A percentile compares a stretch with the other conserved stretches of the same genome.
phyloP scores from a whole-genome alignment of 1,140 invertebrate genomes.

The Oreohelix idahoensis region DNA sequence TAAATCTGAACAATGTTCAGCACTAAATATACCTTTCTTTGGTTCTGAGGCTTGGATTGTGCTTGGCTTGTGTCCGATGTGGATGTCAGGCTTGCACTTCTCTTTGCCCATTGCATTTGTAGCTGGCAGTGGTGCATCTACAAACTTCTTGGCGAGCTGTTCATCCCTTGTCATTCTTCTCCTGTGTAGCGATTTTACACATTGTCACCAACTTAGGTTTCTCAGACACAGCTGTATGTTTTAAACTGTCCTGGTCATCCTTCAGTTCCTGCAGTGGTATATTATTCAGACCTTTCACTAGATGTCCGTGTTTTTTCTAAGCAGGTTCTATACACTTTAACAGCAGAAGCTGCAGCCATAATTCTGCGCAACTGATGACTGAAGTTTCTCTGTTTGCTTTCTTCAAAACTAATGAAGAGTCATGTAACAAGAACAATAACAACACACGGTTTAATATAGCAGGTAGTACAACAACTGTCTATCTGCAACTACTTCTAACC shows the following conservation, averaged over 20 bases:
- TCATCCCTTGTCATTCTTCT: conserved; percentile 18
- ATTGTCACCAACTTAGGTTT: neutral
- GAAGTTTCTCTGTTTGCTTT: neutral
- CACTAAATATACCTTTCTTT: neutral
- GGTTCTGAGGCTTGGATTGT: neutral
- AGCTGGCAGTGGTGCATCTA: conserved; percentile 29
- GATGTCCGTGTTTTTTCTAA: conserved; percentile 12
- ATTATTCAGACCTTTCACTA: conserved; percentile 17
- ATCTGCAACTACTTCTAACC: too few species aligned
- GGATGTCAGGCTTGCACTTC: neutral
- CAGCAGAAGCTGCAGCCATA: conserved; percentile 35
- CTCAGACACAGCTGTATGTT: neutral
- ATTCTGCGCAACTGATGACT: neutral
- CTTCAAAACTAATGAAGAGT: too few species aligned
- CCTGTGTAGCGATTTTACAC: neutral
- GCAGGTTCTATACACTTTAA: conserved; percentile 16
- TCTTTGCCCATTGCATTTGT: conserved; percentile 37
- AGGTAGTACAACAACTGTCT: too few species aligned
- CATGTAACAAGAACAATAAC: too few species aligned
- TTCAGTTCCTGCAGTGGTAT: conserved; percentile 12
- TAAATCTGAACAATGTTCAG: too few species aligned
- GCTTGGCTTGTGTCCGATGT: neutral
- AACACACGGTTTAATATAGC: too few species aligned
- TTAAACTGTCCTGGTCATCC: conserved; percentile 7
- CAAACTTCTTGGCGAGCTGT: conserved; percentile 17